These are phyloP conservation scores for Gonatopus flavifemur DNA, from an alignment of 1,140 invertebrate species.

Conservation along the genomic window DNA sequence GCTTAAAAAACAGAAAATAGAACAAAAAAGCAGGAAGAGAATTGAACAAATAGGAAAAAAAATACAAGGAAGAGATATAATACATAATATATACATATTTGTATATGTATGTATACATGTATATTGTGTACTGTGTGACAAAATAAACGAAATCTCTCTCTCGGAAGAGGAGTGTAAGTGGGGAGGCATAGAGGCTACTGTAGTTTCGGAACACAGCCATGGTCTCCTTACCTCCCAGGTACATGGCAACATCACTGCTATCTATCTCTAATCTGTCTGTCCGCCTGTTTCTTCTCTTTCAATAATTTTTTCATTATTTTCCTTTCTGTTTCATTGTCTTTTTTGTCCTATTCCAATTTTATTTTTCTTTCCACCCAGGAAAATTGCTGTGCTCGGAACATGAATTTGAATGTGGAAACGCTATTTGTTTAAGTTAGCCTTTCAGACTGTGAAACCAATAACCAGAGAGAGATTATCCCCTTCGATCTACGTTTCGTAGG, in stretches of 20 bases:
- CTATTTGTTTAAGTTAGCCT: too few relatives aligned
- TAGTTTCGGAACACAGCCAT: slow-evolving; percentile 69
- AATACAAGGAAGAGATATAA: too few relatives aligned
- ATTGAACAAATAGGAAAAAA: slow-evolving; percentile 37
- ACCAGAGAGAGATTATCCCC: too few relatives aligned
- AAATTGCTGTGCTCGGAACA: too few relatives aligned
- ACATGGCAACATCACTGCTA: slow-evolving; percentile 57
- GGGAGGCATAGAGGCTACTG: slow-evolving; percentile 60
- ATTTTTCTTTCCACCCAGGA: too few relatives aligned
- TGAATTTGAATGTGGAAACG: too few relatives aligned
- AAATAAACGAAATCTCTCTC: slow-evolving; percentile 37
- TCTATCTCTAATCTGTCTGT: slow-evolving; percentile 41
- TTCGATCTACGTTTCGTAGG: too few relatives aligned
- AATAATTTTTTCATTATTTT: slow-evolving; percentile 19
- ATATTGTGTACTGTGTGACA: too few relatives aligned
- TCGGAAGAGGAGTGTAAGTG: slow-evolving; percentile 54
- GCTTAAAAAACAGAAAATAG: slow-evolving; percentile 10
- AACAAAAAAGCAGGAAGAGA: too few relatives aligned
- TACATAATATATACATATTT: too few relatives aligned
- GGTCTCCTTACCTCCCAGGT: slow-evolving; percentile 67
- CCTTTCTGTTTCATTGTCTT: slow-evolving; percentile 8
- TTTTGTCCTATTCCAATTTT: slow-evolving; percentile 1
- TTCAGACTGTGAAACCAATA: too few relatives aligned
- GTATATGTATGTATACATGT: too few relatives aligned
- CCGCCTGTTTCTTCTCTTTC: slow-evolving; percentile 22